A percentile compares a stretch with the other conserved stretches of the same genome.
phyloP scores from a whole-genome alignment of 1,140 invertebrate genomes.

The Zelostemma sp. region DNA sequence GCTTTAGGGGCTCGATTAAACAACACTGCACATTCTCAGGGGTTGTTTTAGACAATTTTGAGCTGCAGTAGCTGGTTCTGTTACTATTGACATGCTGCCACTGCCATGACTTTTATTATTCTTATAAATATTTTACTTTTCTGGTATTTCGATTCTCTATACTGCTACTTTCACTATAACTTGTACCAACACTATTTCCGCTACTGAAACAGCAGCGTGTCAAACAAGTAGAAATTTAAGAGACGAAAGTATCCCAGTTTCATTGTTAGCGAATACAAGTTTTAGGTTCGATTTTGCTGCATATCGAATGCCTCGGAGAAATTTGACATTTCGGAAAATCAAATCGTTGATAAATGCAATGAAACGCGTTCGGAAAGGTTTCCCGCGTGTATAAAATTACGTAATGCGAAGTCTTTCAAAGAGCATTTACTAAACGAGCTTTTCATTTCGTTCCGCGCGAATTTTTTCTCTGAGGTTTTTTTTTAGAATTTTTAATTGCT shows the following conservation, averaged over 20 bases:
- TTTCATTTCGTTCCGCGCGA: no score
- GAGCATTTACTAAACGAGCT: no score
- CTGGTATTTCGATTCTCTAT: slow-evolving; percentile 27
- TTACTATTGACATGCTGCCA: slow-evolving; percentile 14
- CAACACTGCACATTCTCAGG: no score
- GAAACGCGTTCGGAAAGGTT: background rate
- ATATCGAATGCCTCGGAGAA: slow-evolving; percentile 12
- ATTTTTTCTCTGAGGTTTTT: no score
- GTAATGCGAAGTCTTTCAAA: no score
- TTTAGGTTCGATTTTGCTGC: no score
- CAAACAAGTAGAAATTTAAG: slow-evolving; percentile 13
- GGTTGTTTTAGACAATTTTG: no score
- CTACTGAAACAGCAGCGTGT: slow-evolving; percentile 16
- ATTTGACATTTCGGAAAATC: slow-evolving; percentile 17
- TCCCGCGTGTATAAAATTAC: no score
- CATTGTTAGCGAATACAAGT: no score
- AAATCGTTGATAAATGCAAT: slow-evolving; percentile 26
- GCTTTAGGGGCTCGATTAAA: no score
- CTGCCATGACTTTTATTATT: slow-evolving; percentile 15
- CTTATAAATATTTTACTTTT: slow-evolving; percentile 28
- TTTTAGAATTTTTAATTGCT: no score
- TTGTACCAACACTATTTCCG: slow-evolving; percentile 38
- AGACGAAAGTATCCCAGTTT: background rate
- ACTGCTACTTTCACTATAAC: slow-evolving; percentile 29
- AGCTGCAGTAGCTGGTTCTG: no score